phyloP scores from a whole-genome alignment of 23 tunicate species.

The Pegea sp. region DNA sequence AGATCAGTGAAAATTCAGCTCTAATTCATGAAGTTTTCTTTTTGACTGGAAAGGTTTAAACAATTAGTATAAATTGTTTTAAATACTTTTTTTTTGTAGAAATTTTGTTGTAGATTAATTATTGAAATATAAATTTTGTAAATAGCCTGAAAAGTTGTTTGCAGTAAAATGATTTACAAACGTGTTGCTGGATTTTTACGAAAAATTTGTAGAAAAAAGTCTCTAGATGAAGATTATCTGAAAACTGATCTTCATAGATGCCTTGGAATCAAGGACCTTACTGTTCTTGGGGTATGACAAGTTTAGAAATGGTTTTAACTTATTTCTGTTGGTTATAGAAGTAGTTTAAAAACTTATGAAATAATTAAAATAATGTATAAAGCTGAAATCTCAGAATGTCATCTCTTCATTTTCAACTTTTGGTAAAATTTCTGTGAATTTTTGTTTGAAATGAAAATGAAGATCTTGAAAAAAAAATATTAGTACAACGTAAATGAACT shows the following conservation, averaged over 20 bases:
- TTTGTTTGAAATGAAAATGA: too few relatives aligned
- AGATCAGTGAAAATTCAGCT: too few relatives aligned
- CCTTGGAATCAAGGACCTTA: slow-evolving; percentile 29
- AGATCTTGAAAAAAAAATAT: too few relatives aligned
- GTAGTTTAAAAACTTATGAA: background rate
- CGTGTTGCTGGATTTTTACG: too few relatives aligned
- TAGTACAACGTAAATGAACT: too few relatives aligned
- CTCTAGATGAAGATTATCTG: slow-evolving; percentile 11
- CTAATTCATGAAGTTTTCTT: slow-evolving; percentile 1
- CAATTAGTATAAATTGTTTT: too few relatives aligned
- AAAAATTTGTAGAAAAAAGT: slow-evolving; percentile 20
- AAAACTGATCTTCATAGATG: slow-evolving; percentile 33
- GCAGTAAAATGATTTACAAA: too few relatives aligned
- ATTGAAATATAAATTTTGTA: too few relatives aligned
- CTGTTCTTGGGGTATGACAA: slow-evolving; percentile 29
- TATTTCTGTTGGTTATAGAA: background rate
- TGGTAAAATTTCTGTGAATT: too few relatives aligned
- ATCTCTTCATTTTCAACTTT: background rate
- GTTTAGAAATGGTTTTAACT: background rate
- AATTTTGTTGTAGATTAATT: too few relatives aligned
- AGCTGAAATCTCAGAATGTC: background rate
- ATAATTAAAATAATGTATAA: background rate
- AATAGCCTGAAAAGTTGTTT: too few relatives aligned
- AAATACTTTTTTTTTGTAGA: too few relatives aligned
- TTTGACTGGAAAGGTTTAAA: background rate